phyloP scores from a whole-genome alignment of 2,888 invertebrate species.

The Latheticus oryzae region DNA sequence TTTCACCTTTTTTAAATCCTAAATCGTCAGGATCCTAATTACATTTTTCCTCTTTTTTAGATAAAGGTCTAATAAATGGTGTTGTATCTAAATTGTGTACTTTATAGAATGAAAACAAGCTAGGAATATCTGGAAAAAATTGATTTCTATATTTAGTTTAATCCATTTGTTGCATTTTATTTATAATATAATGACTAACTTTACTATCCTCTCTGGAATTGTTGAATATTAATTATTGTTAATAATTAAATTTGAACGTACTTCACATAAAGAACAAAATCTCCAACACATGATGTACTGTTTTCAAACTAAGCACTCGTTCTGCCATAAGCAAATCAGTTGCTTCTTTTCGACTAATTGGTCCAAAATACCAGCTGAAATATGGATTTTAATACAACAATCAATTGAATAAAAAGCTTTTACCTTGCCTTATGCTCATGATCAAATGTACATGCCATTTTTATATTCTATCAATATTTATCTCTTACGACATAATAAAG shows the following conservation, averaged over 20 bases:
- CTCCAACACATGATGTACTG: slow-evolving; percentile 91
- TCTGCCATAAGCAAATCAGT: slow-evolving; percentile 91
- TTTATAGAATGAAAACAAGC: slow-evolving; percentile 92
- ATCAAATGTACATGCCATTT: slow-evolving; percentile 62
- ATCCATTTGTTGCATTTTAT: slow-evolving; percentile 87
- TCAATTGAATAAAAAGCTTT: slow-evolving; percentile 36
- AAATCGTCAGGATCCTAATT: slow-evolving; percentile 95
- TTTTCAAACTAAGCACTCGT: too few species aligned
- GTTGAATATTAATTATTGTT: slow-evolving; percentile 1
- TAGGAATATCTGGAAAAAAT: slow-evolving; percentile 91
- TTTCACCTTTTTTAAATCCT: slow-evolving; percentile 94
- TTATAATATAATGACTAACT: slow-evolving; percentile 98
- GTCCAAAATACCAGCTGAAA: slow-evolving; percentile 96
- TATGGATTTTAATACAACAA: too few species aligned
- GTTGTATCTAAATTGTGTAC: slow-evolving; percentile 97
- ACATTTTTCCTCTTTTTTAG: slow-evolving; percentile 82
- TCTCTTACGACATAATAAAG: slow-evolving; percentile 20
- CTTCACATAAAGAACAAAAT: slow-evolving; percentile 95
- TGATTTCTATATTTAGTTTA: slow-evolving; percentile 90
- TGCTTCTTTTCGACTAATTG: slow-evolving; percentile 91
- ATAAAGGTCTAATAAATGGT: slow-evolving; percentile 87
- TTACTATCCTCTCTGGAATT: slow-evolving; percentile 89
- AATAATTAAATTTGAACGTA: slow-evolving; percentile 62
- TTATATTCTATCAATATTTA: slow-evolving; percentile 17
- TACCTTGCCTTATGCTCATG: slow-evolving; percentile 64